phyloP scores from a whole-genome alignment of 1,140 invertebrate species.

The Bombus turneri region DNA sequence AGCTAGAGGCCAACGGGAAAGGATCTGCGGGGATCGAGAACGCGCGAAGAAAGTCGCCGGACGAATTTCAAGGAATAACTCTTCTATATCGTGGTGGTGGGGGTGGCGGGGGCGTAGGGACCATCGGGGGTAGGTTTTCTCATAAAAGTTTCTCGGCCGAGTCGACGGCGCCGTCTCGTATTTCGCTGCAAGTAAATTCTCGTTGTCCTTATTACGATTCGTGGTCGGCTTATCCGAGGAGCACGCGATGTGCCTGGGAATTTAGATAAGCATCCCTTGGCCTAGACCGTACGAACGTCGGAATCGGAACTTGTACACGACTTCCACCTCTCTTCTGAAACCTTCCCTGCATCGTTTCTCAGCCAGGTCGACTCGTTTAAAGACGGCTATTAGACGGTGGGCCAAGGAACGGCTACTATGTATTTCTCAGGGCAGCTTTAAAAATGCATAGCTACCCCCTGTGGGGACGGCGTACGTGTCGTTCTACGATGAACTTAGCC shows the following conservation, averaged over 20 bases:
- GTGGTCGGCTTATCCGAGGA: conserved; percentile 64
- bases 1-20: neutral
- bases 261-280: conserved; percentile 64
- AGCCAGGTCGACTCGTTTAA: conserved; percentile 18
- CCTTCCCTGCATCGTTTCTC: neutral
- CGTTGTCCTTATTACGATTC: conserved; percentile 71
- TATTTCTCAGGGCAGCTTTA: neutral
- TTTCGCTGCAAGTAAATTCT: conserved; percentile 67
- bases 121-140: conserved; percentile 16
- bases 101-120: neutral
- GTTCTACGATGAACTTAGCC: neutral
- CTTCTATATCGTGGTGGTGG: neutral
- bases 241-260: conserved; percentile 65
- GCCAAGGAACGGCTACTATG: neutral
- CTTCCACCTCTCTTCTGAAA: neutral
- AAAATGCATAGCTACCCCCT: neutral
- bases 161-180: conserved; percentile 32
- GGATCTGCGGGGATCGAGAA: neutral
- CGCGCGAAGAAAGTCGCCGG: neutral
- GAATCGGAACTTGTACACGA: conserved; percentile 38
- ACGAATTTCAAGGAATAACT: conserved; percentile 22
- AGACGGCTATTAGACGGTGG: conserved; percentile 29
- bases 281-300: conserved; percentile 47
- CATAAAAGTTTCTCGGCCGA: conserved; percentile 35
- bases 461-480: neutral